These are phyloP conservation scores for Drosophila emarginata DNA, from an alignment of 2,888 invertebrate genomes.

Conservation along the genomic window DNA sequence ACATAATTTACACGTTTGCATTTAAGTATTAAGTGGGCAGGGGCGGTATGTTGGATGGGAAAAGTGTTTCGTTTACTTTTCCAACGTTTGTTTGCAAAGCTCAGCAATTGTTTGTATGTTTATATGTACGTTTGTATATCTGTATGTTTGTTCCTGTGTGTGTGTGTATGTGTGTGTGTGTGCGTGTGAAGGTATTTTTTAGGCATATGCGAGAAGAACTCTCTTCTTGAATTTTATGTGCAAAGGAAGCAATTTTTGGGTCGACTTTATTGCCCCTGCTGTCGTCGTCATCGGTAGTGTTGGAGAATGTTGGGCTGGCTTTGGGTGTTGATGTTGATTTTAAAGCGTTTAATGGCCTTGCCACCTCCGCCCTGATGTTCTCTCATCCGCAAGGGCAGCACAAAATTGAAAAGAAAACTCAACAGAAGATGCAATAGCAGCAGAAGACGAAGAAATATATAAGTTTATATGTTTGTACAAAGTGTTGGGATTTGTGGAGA, in stretches of 20 bases:
- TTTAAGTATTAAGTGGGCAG: constrained; percentile 74
- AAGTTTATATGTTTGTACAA: constrained; percentile 59
- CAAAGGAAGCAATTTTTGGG: constrained; percentile 72
- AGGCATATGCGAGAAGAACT: constrained; percentile 38
- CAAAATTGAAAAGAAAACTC: constrained; percentile 64
- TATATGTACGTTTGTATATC: constrained; percentile 18
- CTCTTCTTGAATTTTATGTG: constrained; percentile 65
- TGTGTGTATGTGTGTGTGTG: constrained; percentile 23
- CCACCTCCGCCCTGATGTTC: constrained; percentile 27
- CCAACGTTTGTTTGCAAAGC: constrained; percentile 63
- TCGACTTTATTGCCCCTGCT: constrained; percentile 73
- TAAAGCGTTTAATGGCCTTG: constrained; percentile 72
- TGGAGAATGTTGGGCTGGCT: not conserved
- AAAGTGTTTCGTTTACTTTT: constrained; percentile 74
- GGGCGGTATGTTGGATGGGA: constrained; percentile 24
- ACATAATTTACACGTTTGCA: constrained; percentile 77
- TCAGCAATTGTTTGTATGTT: constrained; percentile 53
- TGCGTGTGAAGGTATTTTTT: constrained; percentile 45
- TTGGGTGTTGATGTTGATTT: constrained; percentile 68
- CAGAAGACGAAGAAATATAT: constrained; percentile 17
- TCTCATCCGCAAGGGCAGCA: constrained; percentile 11
- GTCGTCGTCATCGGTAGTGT: constrained; percentile 25
- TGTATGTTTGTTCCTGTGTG: constrained; percentile 6
- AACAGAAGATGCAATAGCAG: constrained; percentile 21
- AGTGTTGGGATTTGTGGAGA: constrained; percentile 68